A percentile compares a stretch with the other conserved stretches of the same genome.
Evolutionary conservation across 2,113 vertebrate genomes (phyloP).

Genomic region (Pipra filicauda): DNA sequence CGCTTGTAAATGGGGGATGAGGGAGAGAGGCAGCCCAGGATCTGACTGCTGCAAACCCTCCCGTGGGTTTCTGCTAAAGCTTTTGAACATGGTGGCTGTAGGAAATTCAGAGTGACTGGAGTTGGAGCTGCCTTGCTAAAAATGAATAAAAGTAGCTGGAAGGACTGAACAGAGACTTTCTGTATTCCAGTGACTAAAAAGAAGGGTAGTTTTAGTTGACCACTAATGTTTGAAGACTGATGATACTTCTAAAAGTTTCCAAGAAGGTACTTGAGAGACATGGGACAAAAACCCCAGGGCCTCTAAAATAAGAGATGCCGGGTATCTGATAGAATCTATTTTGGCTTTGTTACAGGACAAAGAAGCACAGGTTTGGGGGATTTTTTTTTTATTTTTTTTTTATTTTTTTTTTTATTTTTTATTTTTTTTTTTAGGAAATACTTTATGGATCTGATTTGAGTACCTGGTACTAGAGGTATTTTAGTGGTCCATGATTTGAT

Average conservation of each 20-base stretch:
- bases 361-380: slow-evolving; percentile 25
- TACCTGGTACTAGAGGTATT: slow-evolving; percentile 59
- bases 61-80: background rate
- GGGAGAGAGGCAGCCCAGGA: background rate
- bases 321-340: background rate
- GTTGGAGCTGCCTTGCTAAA: background rate
- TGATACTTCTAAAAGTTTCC: background rate
- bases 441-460: background rate
- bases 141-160: background rate
- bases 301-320: background rate
- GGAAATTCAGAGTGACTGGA: background rate
- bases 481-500: slow-evolving; percentile 46
- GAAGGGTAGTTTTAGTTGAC: background rate
- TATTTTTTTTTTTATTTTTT: background rate
- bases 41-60: background rate
- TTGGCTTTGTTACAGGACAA: slow-evolving; percentile 5
- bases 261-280: background rate
- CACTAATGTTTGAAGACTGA: background rate
- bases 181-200: background rate
- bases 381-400: background rate
- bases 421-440: background rate
- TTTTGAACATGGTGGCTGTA: background rate
- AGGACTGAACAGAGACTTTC: background rate
- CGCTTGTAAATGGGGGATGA: background rate
- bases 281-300: background rate